Conservation (phyloP, 2,888 invertebrate species). For the Lissonota sp. region DNA sequence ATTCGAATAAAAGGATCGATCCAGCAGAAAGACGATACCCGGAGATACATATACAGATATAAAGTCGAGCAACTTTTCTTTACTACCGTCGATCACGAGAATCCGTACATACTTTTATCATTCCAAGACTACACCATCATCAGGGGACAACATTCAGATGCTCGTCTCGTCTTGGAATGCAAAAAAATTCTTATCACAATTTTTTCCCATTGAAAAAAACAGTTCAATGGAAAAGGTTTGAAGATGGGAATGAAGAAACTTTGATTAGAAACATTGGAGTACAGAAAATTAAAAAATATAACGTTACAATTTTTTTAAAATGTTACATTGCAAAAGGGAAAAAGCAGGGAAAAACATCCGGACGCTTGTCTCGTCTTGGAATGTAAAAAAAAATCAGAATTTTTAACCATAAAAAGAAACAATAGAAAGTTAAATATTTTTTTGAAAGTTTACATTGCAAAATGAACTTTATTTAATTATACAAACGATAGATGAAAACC, state of each 20-base stretch:
- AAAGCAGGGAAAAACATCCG: no score
- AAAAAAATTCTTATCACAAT: not conserved
- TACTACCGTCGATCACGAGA: constrained; percentile 49
- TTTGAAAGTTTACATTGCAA: not conserved
- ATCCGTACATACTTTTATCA: constrained; percentile 54
- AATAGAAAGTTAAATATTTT: not conserved
- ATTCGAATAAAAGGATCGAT: constrained; percentile 34
- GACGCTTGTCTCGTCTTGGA: no score
- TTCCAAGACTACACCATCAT: constrained; percentile 36
- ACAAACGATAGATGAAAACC: no score
- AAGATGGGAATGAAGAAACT: not conserved
- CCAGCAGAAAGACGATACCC: not conserved
- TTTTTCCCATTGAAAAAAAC: not conserved
- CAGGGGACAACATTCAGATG: constrained; percentile 15
- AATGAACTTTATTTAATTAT: no score
- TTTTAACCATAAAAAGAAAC: not conserved
- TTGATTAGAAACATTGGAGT: not conserved
- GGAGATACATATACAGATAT: constrained; percentile 28
- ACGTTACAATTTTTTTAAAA: not conserved
- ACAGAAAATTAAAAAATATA: no score
- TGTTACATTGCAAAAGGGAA: not conserved
- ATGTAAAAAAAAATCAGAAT: not conserved
- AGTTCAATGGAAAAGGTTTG: not conserved
- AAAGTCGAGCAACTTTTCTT: constrained; percentile 39
- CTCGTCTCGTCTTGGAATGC: constrained; percentile 17